A percentile compares a stretch with the other conserved stretches of the same genome.
These are phyloP conservation scores for Cossypha dichroa DNA, from an alignment of 2,797 vertebrate species.

Conservation along the genomic window DNA sequence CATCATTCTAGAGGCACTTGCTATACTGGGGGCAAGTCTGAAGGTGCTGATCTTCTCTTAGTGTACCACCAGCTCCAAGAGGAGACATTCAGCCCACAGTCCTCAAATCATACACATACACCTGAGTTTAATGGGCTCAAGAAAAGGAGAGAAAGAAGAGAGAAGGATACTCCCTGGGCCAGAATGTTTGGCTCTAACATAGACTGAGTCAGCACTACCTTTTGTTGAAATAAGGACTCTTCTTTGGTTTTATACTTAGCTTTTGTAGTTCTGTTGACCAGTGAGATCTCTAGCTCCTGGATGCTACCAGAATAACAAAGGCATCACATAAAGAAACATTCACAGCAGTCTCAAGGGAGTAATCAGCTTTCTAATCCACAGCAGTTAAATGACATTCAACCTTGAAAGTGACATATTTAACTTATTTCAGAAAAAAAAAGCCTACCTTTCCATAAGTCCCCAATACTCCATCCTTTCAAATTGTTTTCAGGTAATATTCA, in stretches of 20 bases:
- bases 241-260: not conserved
- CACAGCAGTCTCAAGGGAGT: not conserved
- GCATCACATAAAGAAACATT: not conserved
- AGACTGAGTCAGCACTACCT: not conserved
- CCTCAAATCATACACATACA: not conserved
- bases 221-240: not conserved
- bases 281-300: not conserved
- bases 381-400: not conserved
- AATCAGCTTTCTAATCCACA: not conserved
- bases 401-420: not conserved
- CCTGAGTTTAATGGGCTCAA: not conserved
- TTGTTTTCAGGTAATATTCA: not conserved
- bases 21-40: not conserved
- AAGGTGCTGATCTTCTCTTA: not conserved
- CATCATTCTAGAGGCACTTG: not conserved
- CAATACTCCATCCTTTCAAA: not conserved
- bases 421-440: not conserved
- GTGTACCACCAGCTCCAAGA: not conserved
- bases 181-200: not conserved
- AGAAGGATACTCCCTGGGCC: not conserved
- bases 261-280: not conserved
- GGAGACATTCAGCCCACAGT: not conserved
- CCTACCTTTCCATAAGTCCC: not conserved
- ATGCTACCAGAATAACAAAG: not conserved
- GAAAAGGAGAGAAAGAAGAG: fast-evolving